A percentile compares a stretch with the other conserved stretches of the same genome.
phyloP scores from a whole-genome alignment of 2,888 invertebrate species.

The Endomychus coccineus region DNA sequence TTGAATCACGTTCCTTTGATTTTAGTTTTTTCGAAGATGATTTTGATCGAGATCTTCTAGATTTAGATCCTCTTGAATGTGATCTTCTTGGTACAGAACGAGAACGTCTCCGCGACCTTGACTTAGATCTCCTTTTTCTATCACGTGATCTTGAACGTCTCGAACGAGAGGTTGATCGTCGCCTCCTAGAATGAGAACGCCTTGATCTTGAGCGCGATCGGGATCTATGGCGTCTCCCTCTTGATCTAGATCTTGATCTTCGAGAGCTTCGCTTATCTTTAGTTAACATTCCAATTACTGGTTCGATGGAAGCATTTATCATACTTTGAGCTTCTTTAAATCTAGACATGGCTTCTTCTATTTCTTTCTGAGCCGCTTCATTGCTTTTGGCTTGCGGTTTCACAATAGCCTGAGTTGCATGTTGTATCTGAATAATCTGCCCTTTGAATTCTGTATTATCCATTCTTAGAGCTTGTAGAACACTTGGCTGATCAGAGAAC shows the following conservation, averaged over 20 bases:
- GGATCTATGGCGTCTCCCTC: slow-evolving; percentile 43
- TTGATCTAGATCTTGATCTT: slow-evolving; percentile 39
- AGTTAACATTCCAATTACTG: slow-evolving; percentile 78
- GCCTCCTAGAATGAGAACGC: slow-evolving; percentile 32
- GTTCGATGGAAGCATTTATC: slow-evolving; percentile 90
- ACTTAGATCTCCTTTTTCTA: slow-evolving; percentile 53
- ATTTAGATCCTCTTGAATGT: slow-evolving; percentile 24
- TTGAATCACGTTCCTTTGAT: slow-evolving; percentile 40
- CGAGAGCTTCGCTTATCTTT: slow-evolving; percentile 68
- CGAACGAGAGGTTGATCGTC: slow-evolving; percentile 57
- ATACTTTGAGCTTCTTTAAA: slow-evolving; percentile 94
- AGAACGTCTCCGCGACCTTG: slow-evolving; percentile 37
- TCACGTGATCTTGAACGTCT: slow-evolving; percentile 45
- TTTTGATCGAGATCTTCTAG: slow-evolving; percentile 42
- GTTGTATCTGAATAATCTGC: slow-evolving; percentile 63
- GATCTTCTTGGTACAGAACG: slow-evolving; percentile 23
- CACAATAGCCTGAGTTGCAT: slow-evolving; percentile 84
- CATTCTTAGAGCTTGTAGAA: slow-evolving; percentile 77
- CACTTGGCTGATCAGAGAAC: slow-evolving; percentile 84
- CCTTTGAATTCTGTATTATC: slow-evolving; percentile 75
- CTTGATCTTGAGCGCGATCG: slow-evolving; percentile 58
- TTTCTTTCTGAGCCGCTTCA: slow-evolving; percentile 90
- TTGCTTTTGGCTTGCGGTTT: slow-evolving; percentile 94
- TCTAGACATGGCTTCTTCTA: slow-evolving; percentile 94
- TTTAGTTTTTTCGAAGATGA: slow-evolving; percentile 38